phyloP scores from a whole-genome alignment of 2,113 vertebrate species.

The Nycticryphes semicollaris region DNA sequence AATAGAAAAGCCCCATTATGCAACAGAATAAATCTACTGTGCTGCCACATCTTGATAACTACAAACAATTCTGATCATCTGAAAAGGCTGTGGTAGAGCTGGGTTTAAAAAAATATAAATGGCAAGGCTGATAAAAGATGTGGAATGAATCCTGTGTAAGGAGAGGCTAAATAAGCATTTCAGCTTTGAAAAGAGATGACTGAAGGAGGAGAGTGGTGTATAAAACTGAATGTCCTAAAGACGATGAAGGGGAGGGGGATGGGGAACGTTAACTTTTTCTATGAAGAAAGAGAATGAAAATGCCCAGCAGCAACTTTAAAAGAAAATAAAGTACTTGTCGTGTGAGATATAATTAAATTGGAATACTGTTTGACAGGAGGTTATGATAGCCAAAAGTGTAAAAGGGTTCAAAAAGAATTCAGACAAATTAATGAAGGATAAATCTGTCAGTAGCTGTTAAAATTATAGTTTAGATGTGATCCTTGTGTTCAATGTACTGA shows the following conservation, averaged over 20 bases:
- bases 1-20: neutral
- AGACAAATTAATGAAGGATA: neutral
- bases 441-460: neutral
- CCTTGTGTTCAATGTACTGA: neutral
- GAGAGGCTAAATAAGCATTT: neutral
- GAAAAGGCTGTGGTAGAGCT: neutral
- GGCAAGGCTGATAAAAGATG: neutral
- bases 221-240: neutral
- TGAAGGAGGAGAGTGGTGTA: neutral
- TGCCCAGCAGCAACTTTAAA: neutral
- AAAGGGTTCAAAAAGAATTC: neutral
- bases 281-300: neutral
- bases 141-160: neutral
- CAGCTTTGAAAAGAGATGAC: neutral
- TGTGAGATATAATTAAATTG: neutral
- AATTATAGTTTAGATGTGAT: neutral
- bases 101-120: neutral
- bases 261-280: neutral
- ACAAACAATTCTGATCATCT: neutral
- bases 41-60: neutral
- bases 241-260: neutral
- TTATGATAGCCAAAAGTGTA: neutral
- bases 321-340: neutral
- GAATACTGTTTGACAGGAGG: neutral
- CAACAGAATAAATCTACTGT: neutral